Base-by-base conservation (phyloP, 2,797 vertebrate species). In the Rallus crepitans region DNA sequence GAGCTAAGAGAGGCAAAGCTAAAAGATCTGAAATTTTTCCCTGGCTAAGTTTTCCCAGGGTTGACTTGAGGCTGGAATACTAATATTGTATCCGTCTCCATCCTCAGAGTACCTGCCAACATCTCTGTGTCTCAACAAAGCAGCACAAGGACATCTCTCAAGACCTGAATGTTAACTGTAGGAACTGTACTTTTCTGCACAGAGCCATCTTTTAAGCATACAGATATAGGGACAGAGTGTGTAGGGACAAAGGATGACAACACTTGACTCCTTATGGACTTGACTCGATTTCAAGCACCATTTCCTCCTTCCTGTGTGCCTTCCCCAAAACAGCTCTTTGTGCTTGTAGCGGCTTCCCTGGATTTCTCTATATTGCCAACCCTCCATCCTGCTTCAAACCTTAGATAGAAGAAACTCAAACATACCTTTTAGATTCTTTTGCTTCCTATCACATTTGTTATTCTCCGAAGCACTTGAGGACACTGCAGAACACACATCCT, bases 41-140 rank as follows among this genome's bases (percentile, higher is more conserved):
- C 69, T 94, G 60, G 30, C 93, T 80, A 66, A 79, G 82, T 91
- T 88, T 89, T 97, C 81, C 87, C 91, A 82, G 87, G 77, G 84
- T 91, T 94, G 78, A 86, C 90, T 97, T 96, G 90, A 92, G 91
- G 90, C 82, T 93, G 94, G 94, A 94, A 94, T 96, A 90, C 92
- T 95, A 93, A 95, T 95, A 60, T 1, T 37, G 57, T 59, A 78
- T 92, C 85, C 9, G 2, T 70, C 88, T 77, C 52, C 21, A 45
- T 93, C 77, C 65, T 80, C 90, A 50, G 76, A 92, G 82, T 89
- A 96, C 83, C 93, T 90, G 87, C 84, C 86, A 56, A 13, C n/a
- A n/a, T 78, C 60, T 87, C 86, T 78, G 68, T 45, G 77, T 93
- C 92, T 88, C 73, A 93, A 93, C 82, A 94, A 92, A 94, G 92